Evolutionary conservation across 2,797 vertebrate genomes (phyloP).

Genomic region (Ibycter americanus): DNA sequence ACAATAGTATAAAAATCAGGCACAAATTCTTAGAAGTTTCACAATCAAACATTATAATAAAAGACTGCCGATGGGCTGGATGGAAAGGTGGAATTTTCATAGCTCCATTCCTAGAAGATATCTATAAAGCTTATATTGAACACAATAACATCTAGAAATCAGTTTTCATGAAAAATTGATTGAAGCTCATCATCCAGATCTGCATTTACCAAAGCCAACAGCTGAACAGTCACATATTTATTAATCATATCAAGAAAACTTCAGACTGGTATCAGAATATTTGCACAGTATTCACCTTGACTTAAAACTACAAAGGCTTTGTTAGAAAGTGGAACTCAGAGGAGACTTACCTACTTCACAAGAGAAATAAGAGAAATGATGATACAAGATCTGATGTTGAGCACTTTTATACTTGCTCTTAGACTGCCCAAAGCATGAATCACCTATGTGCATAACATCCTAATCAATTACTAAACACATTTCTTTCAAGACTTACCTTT

Average conservation of each 20-base stretch:
- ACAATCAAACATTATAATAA: fast-evolving
- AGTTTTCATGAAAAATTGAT: background rate
- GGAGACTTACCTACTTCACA: slow-evolving; percentile 30
- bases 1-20: background rate
- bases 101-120: background rate
- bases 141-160: background rate
- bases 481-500: background rate
- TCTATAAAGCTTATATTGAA: fast-evolving
- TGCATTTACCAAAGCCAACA: background rate
- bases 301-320: background rate
- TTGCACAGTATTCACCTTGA: no score
- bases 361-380: background rate
- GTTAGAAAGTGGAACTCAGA: background rate
- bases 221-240: background rate
- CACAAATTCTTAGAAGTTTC: fast-evolving
- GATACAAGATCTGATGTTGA: fast-evolving
- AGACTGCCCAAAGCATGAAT: background rate
- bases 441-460: background rate
- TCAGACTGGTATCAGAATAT: background rate
- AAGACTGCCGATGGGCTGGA: fast-evolving
- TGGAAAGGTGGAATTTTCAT: background rate
- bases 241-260: background rate
- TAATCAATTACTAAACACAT: background rate
- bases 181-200: background rate
- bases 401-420: background rate